Base-by-base conservation (phyloP, 2,113 vertebrate species). In the Pachyramphus minor region DNA sequence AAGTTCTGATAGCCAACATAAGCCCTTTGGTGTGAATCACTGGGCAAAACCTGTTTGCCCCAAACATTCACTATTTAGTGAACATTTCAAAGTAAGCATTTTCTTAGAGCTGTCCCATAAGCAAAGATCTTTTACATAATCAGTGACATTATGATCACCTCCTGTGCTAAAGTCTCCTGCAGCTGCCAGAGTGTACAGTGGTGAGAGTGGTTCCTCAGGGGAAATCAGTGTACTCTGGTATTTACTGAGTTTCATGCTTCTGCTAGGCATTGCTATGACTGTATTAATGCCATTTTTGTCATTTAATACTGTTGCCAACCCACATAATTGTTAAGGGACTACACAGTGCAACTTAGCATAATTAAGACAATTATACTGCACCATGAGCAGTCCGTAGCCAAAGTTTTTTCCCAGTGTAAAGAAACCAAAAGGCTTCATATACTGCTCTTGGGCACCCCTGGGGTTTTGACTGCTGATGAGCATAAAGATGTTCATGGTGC, bases 271-370 rank as follows among this genome's bases (percentile, higher is more conserved):
- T 50, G 17, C 35, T 72, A 33, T 3, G 5, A 72, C 81, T 84
- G 52, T 37, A 53, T 39, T 81, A 84, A 86, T 92, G 80, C 33
- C 18, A 68, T 81, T 93, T 90, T 69, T 87, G 92, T 67, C 76
- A 92, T 72, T 80, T 93, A 86, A 96, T 93, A 90, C 79, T 75
- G 24, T 63, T 89, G n/a, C 73, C 75, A 75, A n/a, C 73, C 66
- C 77, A 71, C 23, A 45, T 88, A 96, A 96, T 94, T 74, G 85
- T 88, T 94, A 60, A 72, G 93, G 79, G 90, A 96, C 72, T 91
- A 9, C 67, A 52, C 72, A 71, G 60, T n/a, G 64, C 85, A 94
- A 66, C 90, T 95, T 84, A 58, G 37, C 62, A 49, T 52, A 72
- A 90, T 94, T 87, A 90, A 84, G 85, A 86, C 79, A 86, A 92